phyloP scores from a whole-genome alignment of 2,888 invertebrate genomes.

The Heliconius hortense region DNA sequence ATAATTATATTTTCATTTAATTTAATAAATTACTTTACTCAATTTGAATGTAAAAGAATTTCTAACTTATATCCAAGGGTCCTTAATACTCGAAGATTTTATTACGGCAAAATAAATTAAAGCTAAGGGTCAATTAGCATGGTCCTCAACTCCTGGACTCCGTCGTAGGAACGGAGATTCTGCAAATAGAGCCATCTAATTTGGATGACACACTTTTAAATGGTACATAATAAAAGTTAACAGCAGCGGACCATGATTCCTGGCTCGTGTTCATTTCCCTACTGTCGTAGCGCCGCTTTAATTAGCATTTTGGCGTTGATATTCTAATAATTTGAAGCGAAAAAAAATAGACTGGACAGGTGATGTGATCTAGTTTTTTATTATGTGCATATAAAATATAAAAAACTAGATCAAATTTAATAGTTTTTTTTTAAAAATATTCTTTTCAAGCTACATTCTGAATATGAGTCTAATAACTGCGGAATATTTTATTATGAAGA shows the following conservation, averaged over 20 bases:
- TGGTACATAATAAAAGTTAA: constrained; percentile 80
- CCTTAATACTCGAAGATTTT: constrained; percentile 9
- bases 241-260: constrained; percentile 74
- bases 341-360: constrained; percentile 51
- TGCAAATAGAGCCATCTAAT: constrained; percentile 76
- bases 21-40: too few species aligned
- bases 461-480: too few species aligned
- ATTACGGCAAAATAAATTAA: constrained; percentile 37
- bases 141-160: constrained; percentile 26
- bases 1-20: too few species aligned
- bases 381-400: too few species aligned
- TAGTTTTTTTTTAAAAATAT: too few species aligned
- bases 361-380: constrained; percentile 21
- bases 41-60: not conserved
- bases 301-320: constrained; percentile 80
- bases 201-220: constrained; percentile 78
- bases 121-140: constrained; percentile 38
- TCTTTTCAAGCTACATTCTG: too few species aligned
- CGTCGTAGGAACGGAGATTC: constrained; percentile 57
- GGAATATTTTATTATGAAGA: too few species aligned
- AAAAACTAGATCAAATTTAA: too few species aligned
- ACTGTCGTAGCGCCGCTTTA: constrained; percentile 70
- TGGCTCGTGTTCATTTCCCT: constrained; percentile 73
- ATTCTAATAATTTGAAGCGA: constrained; percentile 65
- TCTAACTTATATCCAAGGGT: not conserved